These are phyloP conservation scores for Salmo trutta DNA, from an alignment of 2,797 vertebrate genomes.

Conservation along the genomic window DNA sequence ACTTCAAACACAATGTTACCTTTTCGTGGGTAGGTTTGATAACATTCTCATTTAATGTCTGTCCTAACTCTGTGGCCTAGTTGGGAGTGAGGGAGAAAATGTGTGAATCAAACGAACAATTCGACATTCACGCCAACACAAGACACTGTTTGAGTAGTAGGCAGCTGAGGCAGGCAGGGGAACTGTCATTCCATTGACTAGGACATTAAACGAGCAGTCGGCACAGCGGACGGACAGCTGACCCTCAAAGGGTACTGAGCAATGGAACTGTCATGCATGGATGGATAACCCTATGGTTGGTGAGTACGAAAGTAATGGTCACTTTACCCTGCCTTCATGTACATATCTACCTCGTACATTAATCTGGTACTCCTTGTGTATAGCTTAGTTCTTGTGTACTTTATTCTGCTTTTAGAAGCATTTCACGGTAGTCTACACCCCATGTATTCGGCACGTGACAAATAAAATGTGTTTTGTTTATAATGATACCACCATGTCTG, in stretches of 20 bases:
- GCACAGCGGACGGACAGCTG: conserved; percentile 51
- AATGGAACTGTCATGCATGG: not conserved
- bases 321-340: too few species aligned
- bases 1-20: conserved; percentile 80
- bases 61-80: conserved; percentile 96
- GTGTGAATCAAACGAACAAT: conserved; percentile 62
- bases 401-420: too few species aligned
- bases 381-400: too few species aligned
- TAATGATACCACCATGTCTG: not conserved
- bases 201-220: conserved; percentile 42
- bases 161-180: conserved; percentile 21
- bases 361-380: not conserved
- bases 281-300: conserved; percentile 11
- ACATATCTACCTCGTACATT: not conserved
- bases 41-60: conserved; percentile 95
- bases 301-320: not conserved
- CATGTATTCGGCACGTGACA: too few species aligned
- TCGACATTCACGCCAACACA: conserved; percentile 61
- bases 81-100: conserved; percentile 75
- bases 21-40: conserved; percentile 98
- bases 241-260: conserved; percentile 9
- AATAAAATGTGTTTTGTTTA: not conserved
- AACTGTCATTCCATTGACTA: conserved; percentile 31
- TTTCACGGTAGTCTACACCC: too few species aligned
- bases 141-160: conserved; percentile 43